A percentile compares a stretch with the other conserved stretches of the same genome.
Evolutionary conservation across 2,888 invertebrate genomes (phyloP).

Genomic region (Netelia virgata): DNA sequence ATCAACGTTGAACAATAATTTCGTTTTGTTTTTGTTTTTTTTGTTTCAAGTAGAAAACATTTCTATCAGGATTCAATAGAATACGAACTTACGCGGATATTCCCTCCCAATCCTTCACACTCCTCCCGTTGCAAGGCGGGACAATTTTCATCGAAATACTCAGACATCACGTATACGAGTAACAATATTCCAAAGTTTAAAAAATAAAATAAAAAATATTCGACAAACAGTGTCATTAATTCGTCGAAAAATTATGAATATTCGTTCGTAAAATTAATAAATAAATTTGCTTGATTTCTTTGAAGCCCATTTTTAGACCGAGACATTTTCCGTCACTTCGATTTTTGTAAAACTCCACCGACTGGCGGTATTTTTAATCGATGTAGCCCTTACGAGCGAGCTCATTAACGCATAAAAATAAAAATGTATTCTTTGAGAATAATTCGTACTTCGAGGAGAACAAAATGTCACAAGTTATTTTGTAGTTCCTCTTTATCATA

Average conservation of each 20-base stretch:
- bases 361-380: too few relatives aligned
- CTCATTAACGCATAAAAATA: too few relatives aligned
- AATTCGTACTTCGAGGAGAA: not conserved
- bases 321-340: too few relatives aligned
- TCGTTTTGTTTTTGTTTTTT: not conserved
- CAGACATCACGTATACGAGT: not conserved
- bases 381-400: too few relatives aligned
- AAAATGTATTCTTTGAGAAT: not conserved
- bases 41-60: slow-evolving; percentile 11
- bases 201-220: not conserved
- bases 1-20: not conserved
- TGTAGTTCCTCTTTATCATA: too few relatives aligned
- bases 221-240: not conserved
- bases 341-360: too few relatives aligned
- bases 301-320: too few relatives aligned
- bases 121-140: not conserved
- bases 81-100: not conserved
- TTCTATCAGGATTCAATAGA: not conserved
- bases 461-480: slow-evolving; percentile 1
- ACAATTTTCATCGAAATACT: not conserved
- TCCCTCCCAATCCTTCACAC: not conserved
- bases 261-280: not conserved
- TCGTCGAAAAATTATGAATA: not conserved
- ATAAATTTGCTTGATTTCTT: not conserved
- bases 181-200: not conserved